phyloP scores from a whole-genome alignment of 2,113 vertebrate genomes.

The Mystacornis crossleyi region DNA sequence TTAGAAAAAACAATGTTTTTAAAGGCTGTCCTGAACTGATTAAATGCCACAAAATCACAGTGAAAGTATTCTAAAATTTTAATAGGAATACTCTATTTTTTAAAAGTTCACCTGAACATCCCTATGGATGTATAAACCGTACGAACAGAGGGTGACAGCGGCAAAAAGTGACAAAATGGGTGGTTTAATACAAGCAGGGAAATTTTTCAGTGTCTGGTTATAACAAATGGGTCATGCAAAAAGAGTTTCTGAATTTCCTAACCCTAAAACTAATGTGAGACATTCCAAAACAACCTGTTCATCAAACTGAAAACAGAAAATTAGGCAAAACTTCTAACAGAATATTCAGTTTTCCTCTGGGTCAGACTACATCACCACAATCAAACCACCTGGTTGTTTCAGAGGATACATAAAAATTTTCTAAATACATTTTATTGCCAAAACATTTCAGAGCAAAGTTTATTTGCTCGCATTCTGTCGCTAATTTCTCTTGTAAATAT shows the following conservation, averaged over 20 bases:
- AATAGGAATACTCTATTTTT: neutral
- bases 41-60: neutral
- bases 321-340: neutral
- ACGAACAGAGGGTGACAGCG: fast-evolving
- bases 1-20: neutral
- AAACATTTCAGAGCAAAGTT: neutral
- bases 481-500: slow-evolving; percentile 47
- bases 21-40: neutral
- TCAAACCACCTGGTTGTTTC: neutral
- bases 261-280: neutral
- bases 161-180: fast-evolving
- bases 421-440: neutral
- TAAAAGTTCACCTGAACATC: neutral
- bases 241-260: neutral
- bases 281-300: neutral
- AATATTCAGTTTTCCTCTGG: neutral
- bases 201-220: neutral
- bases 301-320: neutral
- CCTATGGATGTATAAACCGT: too few relatives aligned
- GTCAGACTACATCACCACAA: neutral
- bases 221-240: neutral
- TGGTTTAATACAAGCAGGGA: neutral
- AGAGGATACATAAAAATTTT: neutral
- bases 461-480: neutral
- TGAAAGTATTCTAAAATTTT: neutral